Evolutionary conservation across 2,113 vertebrate genomes (phyloP).

Genomic region (Psophia crepitans): DNA sequence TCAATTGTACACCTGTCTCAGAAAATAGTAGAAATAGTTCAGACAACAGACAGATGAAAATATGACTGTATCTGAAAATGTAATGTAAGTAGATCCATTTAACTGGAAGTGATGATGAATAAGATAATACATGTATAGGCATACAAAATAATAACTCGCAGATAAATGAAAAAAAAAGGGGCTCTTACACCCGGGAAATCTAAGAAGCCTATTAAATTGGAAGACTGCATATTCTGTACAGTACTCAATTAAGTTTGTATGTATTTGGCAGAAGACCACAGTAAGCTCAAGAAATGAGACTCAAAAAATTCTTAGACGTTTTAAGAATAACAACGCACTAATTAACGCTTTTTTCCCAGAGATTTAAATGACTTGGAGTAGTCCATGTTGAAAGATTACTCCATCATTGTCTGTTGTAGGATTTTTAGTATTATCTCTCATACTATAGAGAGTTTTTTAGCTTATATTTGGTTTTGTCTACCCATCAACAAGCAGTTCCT

Average conservation of each 20-base stretch:
- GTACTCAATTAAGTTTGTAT: neutral
- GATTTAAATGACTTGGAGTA: neutral
- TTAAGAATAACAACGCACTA: neutral
- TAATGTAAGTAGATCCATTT: neutral
- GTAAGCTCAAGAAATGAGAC: neutral
- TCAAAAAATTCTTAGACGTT: neutral
- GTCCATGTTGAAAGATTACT: neutral
- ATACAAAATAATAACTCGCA: neutral
- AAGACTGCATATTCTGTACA: rapidly evolving
- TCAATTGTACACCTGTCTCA: neutral
- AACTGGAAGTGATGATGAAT: neutral
- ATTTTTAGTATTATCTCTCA: neutral
- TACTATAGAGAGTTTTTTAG: neutral
- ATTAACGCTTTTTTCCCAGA: neutral
- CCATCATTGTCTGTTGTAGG: neutral
- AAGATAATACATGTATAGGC: neutral
- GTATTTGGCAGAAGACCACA: neutral
- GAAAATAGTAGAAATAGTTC: neutral
- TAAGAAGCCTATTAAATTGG: neutral
- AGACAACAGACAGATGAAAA: neutral
- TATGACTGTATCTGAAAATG: neutral
- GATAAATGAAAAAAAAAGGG: neutral
- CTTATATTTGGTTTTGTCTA: neutral
- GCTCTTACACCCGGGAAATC: neutral
- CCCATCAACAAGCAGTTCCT: neutral